Conservation (phyloP, 2,888 invertebrate genomes). For the Tupiocoris notatus region DNA sequence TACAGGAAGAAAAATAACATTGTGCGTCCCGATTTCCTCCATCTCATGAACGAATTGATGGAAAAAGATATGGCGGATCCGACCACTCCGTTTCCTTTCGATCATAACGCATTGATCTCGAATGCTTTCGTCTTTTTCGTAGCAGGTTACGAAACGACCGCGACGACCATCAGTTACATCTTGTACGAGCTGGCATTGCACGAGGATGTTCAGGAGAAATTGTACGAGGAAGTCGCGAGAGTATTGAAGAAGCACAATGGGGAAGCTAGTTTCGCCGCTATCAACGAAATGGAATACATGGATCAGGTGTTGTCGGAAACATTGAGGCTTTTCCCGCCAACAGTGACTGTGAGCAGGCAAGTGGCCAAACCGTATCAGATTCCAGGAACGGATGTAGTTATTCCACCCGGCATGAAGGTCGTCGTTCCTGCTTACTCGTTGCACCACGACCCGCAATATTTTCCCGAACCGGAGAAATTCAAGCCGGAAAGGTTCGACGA, state of each 20-base stretch:
- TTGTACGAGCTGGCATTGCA: constrained; percentile 60
- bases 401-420: constrained; percentile 53
- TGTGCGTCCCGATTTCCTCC: background rate
- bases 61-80: background rate
- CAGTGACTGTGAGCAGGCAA: constrained; percentile 53
- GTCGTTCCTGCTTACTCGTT: constrained; percentile 61
- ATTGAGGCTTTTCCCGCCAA: constrained; percentile 54
- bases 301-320: constrained; percentile 58
- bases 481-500: constrained; percentile 63
- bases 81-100: background rate
- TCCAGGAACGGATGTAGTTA: constrained; percentile 46
- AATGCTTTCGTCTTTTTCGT: constrained; percentile 61
- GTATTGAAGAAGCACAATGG: constrained; percentile 56
- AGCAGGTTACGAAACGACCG: constrained; percentile 67
- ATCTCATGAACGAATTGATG: background rate
- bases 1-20: background rate
- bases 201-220: constrained; percentile 57
- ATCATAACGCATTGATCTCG: constrained; percentile 46
- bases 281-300: constrained; percentile 60
- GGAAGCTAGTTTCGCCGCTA: constrained; percentile 59
- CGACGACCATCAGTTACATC: constrained; percentile 61
- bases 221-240: constrained; percentile 57
- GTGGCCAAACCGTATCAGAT: constrained; percentile 52
- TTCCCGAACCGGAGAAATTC: constrained; percentile 63
- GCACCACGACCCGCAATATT: constrained; percentile 62